Conservation (phyloP, 2,888 invertebrate genomes). For the Pomacea canaliculata region DNA sequence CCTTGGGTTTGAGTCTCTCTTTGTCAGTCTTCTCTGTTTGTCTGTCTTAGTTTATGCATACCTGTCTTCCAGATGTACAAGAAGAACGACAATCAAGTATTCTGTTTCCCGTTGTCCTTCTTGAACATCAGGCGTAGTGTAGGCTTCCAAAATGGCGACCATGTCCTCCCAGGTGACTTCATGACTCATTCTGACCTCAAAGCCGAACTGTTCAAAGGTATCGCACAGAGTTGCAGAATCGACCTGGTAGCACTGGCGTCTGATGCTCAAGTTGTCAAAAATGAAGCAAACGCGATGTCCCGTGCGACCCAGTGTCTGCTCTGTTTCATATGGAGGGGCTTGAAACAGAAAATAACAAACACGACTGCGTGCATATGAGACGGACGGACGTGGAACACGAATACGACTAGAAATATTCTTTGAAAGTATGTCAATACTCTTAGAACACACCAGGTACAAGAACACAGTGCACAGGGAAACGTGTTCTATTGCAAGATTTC, state of each 20-base stretch:
- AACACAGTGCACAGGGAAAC: no score
- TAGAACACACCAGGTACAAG: no score
- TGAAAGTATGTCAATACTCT: no score
- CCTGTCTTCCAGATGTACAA: not conserved
- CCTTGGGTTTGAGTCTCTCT: no score
- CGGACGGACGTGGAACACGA: no score
- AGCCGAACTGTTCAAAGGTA: not conserved
- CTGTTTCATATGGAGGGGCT: not conserved
- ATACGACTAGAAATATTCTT: no score
- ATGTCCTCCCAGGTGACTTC: not conserved
- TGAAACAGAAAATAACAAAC: no score
- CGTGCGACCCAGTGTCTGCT: not conserved
- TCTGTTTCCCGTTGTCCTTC: not conserved
- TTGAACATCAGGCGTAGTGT: no score
- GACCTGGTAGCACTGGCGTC: not conserved
- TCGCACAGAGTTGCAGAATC: not conserved
- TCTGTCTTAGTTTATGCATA: not conserved
- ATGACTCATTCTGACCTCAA: not conserved
- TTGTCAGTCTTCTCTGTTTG: no score
- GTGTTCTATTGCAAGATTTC: no score
- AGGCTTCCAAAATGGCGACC: not conserved
- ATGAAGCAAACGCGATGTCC: not conserved
- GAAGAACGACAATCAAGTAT: not conserved
- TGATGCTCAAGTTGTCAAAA: not conserved
- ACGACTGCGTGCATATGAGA: no score